Conservation (phyloP, 2,113 vertebrate genomes). For the Rhipidura dahli region DNA sequence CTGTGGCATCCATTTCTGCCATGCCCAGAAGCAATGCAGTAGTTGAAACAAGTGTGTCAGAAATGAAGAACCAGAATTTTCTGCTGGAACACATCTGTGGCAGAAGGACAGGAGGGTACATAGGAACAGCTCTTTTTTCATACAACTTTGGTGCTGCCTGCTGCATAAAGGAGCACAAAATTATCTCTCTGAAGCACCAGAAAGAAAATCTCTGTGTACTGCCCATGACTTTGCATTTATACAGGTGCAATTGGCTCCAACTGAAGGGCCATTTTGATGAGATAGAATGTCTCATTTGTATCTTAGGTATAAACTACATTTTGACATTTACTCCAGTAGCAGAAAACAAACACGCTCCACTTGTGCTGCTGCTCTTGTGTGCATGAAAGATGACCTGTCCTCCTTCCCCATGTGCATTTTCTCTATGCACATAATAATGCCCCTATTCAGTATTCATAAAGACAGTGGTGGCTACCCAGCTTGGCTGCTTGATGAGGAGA, state of each 20-base stretch:
- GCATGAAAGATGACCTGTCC: constrained; percentile 18
- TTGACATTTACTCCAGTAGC: background rate
- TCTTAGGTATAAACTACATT: constrained; percentile 11
- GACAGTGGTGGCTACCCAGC: background rate
- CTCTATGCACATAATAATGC: constrained; percentile 44
- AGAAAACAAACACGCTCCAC: constrained; percentile 24
- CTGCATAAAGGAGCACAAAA: background rate
- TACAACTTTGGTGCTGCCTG: background rate
- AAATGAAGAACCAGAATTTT: background rate
- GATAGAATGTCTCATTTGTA: background rate
- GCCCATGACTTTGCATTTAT: background rate
- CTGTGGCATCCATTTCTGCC: background rate
- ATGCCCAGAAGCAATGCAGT: rapidly evolving
- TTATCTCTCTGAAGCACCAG: background rate
- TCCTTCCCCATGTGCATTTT: background rate
- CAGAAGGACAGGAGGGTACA: background rate
- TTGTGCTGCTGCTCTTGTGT: background rate
- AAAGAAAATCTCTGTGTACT: background rate
- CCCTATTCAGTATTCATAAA: constrained; percentile 42
- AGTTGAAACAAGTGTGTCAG: background rate
- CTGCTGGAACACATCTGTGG: background rate
- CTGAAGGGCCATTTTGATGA: background rate
- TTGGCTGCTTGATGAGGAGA: constrained; percentile 10
- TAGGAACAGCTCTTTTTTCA: background rate
- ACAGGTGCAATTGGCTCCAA: constrained; percentile 34